phyloP scores from a whole-genome alignment of 2,797 vertebrate species.

The Rachycentron canadum region DNA sequence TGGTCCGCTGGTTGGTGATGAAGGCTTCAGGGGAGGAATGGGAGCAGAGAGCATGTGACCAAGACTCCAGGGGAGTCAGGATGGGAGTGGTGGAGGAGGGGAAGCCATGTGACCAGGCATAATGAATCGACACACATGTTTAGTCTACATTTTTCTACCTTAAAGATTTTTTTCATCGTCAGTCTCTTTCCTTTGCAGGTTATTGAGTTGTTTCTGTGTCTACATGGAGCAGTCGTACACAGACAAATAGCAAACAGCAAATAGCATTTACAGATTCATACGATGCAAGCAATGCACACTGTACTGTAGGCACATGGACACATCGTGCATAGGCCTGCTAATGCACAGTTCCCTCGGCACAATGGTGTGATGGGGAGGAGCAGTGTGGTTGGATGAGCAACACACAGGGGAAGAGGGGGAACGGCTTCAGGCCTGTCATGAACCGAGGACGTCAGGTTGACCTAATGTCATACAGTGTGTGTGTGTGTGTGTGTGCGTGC shows the following conservation, averaged over 20 bases:
- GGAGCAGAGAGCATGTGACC: conserved; percentile 60
- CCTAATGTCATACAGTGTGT: conserved; percentile 38
- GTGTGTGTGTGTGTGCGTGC: background rate
- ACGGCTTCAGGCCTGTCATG: conserved; percentile 40
- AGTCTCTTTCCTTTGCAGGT: conserved; percentile 1
- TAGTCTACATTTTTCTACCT: background rate
- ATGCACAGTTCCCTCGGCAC: conserved; percentile 27
- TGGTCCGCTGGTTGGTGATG: conserved; percentile 29
- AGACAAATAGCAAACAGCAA: background rate
- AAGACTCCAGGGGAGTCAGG: conserved; percentile 49
- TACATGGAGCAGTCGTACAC: background rate
- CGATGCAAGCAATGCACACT: background rate
- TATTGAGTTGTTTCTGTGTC: conserved; percentile 3
- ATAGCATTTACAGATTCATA: background rate
- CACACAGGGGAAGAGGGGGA: conserved; percentile 20
- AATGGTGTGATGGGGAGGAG: conserved; percentile 45
- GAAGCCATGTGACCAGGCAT: conserved; percentile 52
- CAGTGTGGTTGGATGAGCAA: conserved; percentile 31
- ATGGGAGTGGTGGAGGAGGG: conserved; percentile 58
- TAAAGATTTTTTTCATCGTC: background rate
- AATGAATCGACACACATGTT: conserved; percentile 30
- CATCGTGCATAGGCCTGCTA: conserved; percentile 7
- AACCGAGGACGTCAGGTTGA: conserved; percentile 28
- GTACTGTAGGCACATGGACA: background rate
- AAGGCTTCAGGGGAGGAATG: conserved; percentile 34